Evolutionary conservation across 2,888 invertebrate genomes (phyloP).

Genomic region (Orchestes rusci): DNA sequence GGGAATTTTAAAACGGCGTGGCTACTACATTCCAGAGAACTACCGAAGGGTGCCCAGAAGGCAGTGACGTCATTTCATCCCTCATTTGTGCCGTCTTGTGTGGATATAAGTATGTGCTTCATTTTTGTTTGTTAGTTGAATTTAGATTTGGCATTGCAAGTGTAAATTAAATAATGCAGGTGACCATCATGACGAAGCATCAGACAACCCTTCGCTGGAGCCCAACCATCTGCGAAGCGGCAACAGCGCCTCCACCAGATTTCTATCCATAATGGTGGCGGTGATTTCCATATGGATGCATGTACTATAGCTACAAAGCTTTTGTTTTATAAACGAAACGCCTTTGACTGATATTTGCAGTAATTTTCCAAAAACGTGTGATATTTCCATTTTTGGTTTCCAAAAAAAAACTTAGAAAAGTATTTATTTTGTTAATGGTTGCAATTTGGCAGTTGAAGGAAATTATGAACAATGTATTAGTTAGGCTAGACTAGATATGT

Average conservation of each 20-base stretch:
- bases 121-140: slow-evolving; percentile 19
- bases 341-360: too few relatives aligned
- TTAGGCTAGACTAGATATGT: not conserved
- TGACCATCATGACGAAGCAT: slow-evolving; percentile 16
- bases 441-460: too few relatives aligned
- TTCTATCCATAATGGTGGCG: not conserved
- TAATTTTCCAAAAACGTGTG: too few relatives aligned
- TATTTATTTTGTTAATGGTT: slow-evolving; percentile 1
- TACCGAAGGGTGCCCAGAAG: slow-evolving; percentile 37
- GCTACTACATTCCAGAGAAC: slow-evolving; percentile 44
- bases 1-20: slow-evolving; percentile 39
- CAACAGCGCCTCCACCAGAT: slow-evolving; percentile 1
- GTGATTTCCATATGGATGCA: not conserved
- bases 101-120: slow-evolving; percentile 38
- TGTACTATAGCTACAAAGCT: slow-evolving; percentile 10
- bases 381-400: too few relatives aligned
- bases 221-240: slow-evolving; percentile 8
- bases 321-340: slow-evolving; percentile 35
- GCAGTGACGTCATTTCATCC: slow-evolving; percentile 32
- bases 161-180: slow-evolving; percentile 7
- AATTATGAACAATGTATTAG: too few relatives aligned
- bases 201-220: slow-evolving; percentile 14
- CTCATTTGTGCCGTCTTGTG: slow-evolving; percentile 10
- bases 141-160: not conserved
- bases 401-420: too few relatives aligned